Evolutionary conservation across 2,113 vertebrate genomes (phyloP).

Genomic region (Athene cunicularia): DNA sequence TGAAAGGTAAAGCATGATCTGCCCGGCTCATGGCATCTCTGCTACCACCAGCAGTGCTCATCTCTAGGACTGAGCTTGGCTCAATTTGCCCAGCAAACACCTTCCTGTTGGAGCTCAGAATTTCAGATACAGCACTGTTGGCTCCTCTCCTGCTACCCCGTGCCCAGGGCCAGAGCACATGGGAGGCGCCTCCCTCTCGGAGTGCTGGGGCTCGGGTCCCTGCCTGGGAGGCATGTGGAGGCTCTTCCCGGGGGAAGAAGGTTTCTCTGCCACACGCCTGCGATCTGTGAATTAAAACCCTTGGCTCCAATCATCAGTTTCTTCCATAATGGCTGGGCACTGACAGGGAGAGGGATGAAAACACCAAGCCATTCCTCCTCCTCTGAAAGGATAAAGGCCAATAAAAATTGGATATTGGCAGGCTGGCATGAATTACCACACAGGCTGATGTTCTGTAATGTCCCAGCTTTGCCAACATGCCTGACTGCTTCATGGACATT

Average conservation of each 20-base stretch:
- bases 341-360: neutral
- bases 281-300: neutral
- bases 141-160: neutral
- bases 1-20: accelerated
- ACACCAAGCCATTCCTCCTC: neutral
- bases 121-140: accelerated
- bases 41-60: neutral
- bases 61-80: neutral
- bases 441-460: neutral
- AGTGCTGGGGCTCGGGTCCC: neutral
- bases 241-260: neutral
- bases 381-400: conserved; percentile 10
- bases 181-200: no score
- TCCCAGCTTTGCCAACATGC: neutral
- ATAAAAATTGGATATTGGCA: conserved; percentile 8
- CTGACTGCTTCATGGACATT: neutral
- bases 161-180: neutral
- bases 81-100: neutral
- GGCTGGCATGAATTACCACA: neutral
- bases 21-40: accelerated
- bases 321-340: neutral
- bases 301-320: neutral
- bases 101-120: neutral
- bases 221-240: neutral
- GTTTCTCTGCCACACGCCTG: neutral